Percentiles rank a stretch among this genome's conserved stretches.
These are phyloP conservation scores for Caenorhabditis sulstoni DNA, from an alignment of 2,888 invertebrate genomes.

Conservation along the genomic window DNA sequence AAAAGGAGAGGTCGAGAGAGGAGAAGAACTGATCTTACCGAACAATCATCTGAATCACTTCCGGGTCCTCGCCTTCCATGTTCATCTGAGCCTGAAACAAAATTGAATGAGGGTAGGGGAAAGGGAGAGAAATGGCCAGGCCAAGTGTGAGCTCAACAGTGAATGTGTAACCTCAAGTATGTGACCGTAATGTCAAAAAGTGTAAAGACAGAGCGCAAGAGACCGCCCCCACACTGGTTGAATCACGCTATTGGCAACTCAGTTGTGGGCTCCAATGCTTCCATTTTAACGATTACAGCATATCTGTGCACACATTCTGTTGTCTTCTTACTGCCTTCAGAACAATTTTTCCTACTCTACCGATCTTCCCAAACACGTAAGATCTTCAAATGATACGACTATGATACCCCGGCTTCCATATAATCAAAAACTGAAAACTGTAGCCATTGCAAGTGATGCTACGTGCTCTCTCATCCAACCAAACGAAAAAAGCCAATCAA, in stretches of 20 bases:
- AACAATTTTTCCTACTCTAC: too few relatives aligned
- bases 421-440: not conserved
- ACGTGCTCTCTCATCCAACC: not conserved
- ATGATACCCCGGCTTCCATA: too few relatives aligned
- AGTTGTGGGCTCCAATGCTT: not conserved
- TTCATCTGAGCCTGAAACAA: slow-evolving; percentile 55
- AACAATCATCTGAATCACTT: slow-evolving; percentile 56
- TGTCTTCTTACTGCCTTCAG: too few relatives aligned
- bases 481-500: not conserved
- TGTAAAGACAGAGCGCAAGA: too few relatives aligned
- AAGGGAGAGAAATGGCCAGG: not conserved
- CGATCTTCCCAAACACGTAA: too few relatives aligned
- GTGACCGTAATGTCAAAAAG: slow-evolving; percentile 23
- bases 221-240: not conserved
- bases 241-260: not conserved
- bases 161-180: slow-evolving; percentile 26
- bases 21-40: slow-evolving; percentile 17
- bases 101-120: not conserved
- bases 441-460: not conserved
- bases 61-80: slow-evolving; percentile 60
- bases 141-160: not conserved
- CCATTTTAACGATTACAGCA: slow-evolving; percentile 5
- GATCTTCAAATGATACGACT: too few relatives aligned
- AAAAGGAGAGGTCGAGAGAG: not conserved
- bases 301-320: too few relatives aligned